Conservation (phyloP, 2,888 invertebrate genomes). For the Sturmia bella region DNA sequence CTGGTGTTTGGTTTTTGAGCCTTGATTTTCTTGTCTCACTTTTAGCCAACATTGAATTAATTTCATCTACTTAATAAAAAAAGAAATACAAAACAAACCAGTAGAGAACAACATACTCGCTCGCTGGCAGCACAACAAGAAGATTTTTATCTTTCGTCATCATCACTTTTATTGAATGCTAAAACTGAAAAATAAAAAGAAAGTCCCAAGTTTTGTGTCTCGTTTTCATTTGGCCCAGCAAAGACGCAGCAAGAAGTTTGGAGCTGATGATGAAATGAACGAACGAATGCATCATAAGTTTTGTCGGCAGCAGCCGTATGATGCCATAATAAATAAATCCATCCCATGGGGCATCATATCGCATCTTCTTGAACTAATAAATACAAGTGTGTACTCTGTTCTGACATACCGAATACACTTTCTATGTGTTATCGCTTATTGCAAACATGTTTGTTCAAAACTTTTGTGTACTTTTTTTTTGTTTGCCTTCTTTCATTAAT, state of each 20-base stretch:
- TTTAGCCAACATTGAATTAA: constrained; percentile 35
- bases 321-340: constrained; percentile 73
- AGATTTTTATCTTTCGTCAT: constrained; percentile 53
- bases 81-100: constrained; percentile 40
- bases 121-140: not conserved
- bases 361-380: constrained; percentile 12
- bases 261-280: constrained; percentile 23
- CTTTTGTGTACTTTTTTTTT: constrained; percentile 1
- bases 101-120: constrained; percentile 12
- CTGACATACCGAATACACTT: not conserved
- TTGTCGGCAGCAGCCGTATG: constrained; percentile 20
- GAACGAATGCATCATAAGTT: constrained; percentile 68
- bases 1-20: not conserved
- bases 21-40: not conserved
- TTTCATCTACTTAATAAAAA: constrained; percentile 41
- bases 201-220: constrained; percentile 29
- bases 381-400: not conserved
- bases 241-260: constrained; percentile 46
- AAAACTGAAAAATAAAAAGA: constrained; percentile 49
- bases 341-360: constrained; percentile 75
- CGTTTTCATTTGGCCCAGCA: constrained; percentile 1
- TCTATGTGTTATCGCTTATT: constrained; percentile 56
- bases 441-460: constrained; percentile 37
- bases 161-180: constrained; percentile 45
- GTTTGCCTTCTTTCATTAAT: constrained; percentile 17